Base-by-base conservation (phyloP, 2,113 vertebrate genomes). In the Etheostoma spectabile region DNA sequence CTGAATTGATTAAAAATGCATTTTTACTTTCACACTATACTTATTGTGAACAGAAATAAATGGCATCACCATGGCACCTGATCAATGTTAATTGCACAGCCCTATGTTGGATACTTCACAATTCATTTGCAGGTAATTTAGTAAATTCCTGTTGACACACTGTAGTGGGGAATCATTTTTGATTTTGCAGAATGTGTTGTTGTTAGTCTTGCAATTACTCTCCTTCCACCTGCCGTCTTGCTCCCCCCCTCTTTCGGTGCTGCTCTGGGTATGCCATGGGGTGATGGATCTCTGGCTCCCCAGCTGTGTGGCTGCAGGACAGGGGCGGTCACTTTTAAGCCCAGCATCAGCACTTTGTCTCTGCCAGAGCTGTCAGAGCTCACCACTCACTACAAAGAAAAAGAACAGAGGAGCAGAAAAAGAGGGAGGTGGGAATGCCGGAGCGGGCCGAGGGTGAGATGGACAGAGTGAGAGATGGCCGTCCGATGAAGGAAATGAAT, bases 321-420 rank as follows among this genome's bases (percentile, higher is more conserved):
- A 93, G 93, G 91, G 82, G 90, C 91, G 88, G 92, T 93, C 94
- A 94, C 92, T 94, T 94, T 94, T 92, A 92, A 94, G 88, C 88
- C 88, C 92, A 79, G 90, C 84, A 90, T 92, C 88, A 88, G 91
- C 92, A 93, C 93, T 95, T 88, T 93, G 93, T 95, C 94, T 95
- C 93, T 94, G 93, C 94, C 94, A 93, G 89, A 80, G 77, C 90
- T 92, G 93, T 95, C 95, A 93, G 82, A 63, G 49, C 70, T 82
- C 84, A 51, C 69, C 80, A 77, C 83, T 79, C 73, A 51, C 79
- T 89, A 86, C 79, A 87, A 88, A 88, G 77, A 80, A 80, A 87
- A 86, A 77, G 85, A 86, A 84, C 70, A 81, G 78, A 70, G 88
- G 60, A 80, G 73, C 74, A 87, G 83, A 86, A 89, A 83, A 74